These are phyloP conservation scores for Oligia strigilis DNA, from an alignment of 2,888 invertebrate genomes.

Conservation along the genomic window DNA sequence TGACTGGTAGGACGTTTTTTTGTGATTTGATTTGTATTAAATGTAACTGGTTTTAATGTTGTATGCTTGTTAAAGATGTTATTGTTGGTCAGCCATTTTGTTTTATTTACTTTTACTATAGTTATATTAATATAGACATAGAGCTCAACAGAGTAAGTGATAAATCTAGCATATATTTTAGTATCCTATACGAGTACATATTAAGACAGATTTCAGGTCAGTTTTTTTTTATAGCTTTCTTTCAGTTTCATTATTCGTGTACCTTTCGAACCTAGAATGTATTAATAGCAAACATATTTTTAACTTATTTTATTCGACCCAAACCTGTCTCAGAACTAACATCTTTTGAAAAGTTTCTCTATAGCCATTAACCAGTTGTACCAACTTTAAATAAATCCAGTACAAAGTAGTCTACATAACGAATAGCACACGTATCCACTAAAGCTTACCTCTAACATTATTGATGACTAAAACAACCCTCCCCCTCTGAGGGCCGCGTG, in stretches of 20 bases:
- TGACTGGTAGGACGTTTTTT: background rate
- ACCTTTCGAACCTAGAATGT: background rate
- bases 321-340: background rate
- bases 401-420: conserved; percentile 59
- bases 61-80: background rate
- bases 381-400: conserved; percentile 34
- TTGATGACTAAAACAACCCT: conserved; percentile 88
- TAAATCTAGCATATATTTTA: background rate
- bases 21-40: background rate
- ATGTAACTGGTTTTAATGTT: background rate
- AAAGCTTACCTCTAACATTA: conserved; percentile 88
- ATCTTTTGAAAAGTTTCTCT: background rate
- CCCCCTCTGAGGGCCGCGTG: conserved; percentile 73
- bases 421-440: conserved; percentile 80
- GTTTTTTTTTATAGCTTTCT: background rate
- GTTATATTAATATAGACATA: background rate
- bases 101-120: background rate
- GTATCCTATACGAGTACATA: too few species aligned
- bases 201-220: background rate
- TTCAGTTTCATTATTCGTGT: background rate
- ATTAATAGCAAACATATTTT: background rate
- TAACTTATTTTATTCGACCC: background rate
- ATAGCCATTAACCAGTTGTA: background rate
- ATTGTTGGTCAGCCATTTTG: background rate
- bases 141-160: background rate